Conservation (phyloP, 2,888 invertebrate genomes). For the Galerucella nymphaeae region DNA sequence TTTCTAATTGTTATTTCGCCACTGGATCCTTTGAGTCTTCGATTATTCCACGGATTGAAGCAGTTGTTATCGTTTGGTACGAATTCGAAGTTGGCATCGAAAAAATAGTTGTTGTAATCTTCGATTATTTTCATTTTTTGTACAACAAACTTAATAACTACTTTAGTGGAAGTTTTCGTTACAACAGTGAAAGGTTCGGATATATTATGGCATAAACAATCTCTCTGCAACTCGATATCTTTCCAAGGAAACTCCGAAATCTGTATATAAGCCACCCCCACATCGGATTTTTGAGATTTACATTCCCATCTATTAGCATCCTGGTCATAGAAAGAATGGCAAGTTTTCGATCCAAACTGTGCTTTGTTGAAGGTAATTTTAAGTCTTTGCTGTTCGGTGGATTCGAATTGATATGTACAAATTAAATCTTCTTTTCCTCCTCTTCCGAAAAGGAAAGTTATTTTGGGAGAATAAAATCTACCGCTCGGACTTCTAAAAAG, state of each 20-base stretch:
- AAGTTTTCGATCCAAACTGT: slow-evolving; percentile 76
- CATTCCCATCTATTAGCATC: slow-evolving; percentile 78
- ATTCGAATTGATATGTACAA: slow-evolving; percentile 81
- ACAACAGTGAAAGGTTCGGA: slow-evolving; percentile 72
- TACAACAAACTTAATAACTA: slow-evolving; percentile 80
- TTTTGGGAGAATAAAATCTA: slow-evolving; percentile 79
- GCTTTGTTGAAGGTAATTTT: slow-evolving; percentile 77
- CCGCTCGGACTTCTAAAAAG: slow-evolving; percentile 67
- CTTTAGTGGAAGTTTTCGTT: slow-evolving; percentile 76
- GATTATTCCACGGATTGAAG: slow-evolving; percentile 74
- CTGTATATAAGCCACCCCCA: slow-evolving; percentile 58
- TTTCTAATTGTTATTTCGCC: slow-evolving; percentile 78
- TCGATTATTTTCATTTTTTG: slow-evolving; percentile 84
- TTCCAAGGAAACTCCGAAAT: slow-evolving; percentile 79
- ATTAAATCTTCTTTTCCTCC: slow-evolving; percentile 82
- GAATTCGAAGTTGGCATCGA: slow-evolving; percentile 80
- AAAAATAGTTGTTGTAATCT: slow-evolving; percentile 82
- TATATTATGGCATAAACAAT: slow-evolving; percentile 80
- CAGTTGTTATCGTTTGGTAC: slow-evolving; percentile 72
- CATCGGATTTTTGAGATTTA: slow-evolving; percentile 63
- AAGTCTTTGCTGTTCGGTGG: slow-evolving; percentile 75
- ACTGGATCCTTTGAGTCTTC: slow-evolving; percentile 76
- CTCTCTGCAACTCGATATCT: slow-evolving; percentile 72
- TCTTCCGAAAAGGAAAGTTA: slow-evolving; percentile 84
- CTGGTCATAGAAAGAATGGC: slow-evolving; percentile 75